Conservation (phyloP, 2,888 invertebrate species). For the Coelopa pilipes region DNA sequence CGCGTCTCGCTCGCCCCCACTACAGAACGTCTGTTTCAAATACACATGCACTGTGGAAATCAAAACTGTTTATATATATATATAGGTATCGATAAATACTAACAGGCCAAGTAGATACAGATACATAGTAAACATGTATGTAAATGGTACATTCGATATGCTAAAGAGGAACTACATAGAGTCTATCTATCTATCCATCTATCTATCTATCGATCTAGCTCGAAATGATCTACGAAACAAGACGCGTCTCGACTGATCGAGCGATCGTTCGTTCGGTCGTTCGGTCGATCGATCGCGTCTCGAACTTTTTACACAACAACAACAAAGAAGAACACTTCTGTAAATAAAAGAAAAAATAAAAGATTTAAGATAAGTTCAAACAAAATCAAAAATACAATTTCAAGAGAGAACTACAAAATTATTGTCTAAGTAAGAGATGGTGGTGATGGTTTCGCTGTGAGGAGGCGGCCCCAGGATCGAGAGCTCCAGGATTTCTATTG, state of each 20-base stretch:
- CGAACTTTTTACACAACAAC: too few relatives aligned
- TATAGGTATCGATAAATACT: constrained; percentile 5
- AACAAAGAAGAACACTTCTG: too few relatives aligned
- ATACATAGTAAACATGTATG: background rate
- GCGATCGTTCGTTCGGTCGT: too few relatives aligned
- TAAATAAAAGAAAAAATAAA: constrained; percentile 5
- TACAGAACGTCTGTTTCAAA: constrained; percentile 30
- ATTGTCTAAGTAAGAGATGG: background rate
- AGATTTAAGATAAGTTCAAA: constrained; percentile 36
- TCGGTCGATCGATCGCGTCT: too few relatives aligned
- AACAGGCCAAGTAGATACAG: constrained; percentile 12
- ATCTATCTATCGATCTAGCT: too few relatives aligned
- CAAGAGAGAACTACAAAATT: constrained; percentile 27
- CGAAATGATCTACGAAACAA: too few relatives aligned
- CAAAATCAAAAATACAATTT: constrained; percentile 35
- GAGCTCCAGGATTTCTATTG: background rate
- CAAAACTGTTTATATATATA: constrained; percentile 5
- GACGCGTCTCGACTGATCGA: too few relatives aligned
- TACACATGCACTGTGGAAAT: constrained; percentile 47
- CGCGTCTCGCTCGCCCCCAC: too few relatives aligned
- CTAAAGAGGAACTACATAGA: too few relatives aligned
- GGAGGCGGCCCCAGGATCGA: background rate
- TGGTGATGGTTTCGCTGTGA: constrained; percentile 8
- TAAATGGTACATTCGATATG: background rate
- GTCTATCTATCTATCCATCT: too few relatives aligned